A percentile compares a stretch with the other conserved stretches of the same genome.
Conservation (phyloP, 1,140 invertebrate species). For the Anthonomus grandis region DNA sequence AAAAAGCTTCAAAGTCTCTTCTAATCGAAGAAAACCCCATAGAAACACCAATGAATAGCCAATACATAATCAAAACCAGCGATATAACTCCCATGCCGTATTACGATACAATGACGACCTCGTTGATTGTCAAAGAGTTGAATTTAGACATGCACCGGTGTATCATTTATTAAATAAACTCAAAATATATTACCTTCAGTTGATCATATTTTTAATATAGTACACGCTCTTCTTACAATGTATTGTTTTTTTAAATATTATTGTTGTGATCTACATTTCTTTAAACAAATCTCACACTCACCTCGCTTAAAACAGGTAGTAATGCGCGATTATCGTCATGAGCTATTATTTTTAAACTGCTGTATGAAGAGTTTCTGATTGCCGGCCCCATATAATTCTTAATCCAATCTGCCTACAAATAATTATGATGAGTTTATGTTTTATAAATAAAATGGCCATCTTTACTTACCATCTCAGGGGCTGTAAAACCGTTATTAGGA, state of each 20-base stretch:
- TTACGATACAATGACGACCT: conserved; percentile 53
- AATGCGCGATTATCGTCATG: conserved; percentile 69
- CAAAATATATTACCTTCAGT: too few relatives aligned
- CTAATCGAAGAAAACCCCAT: neutral
- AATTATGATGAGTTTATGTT: neutral
- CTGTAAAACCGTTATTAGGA: conserved; percentile 7
- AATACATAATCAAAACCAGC: conserved; percentile 51
- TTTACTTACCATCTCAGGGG: conserved; percentile 41
- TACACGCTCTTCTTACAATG: too few relatives aligned
- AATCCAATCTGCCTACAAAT: conserved; percentile 60
- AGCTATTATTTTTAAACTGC: conserved; percentile 60
- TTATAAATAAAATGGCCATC: conserved; percentile 3
- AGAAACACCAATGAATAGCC: conserved; percentile 14
- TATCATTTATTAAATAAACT: too few relatives aligned
- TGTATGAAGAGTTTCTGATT: conserved; percentile 56
- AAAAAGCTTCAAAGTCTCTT: neutral
- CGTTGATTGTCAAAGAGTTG: conserved; percentile 52
- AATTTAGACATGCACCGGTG: too few relatives aligned
- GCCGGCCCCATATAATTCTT: conserved; percentile 65
- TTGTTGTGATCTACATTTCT: neutral
- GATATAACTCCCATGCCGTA: conserved; percentile 55
- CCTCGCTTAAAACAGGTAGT: conserved; percentile 51
- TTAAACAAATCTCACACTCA: conserved; percentile 2
- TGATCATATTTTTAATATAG: too few relatives aligned
- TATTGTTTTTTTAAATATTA: conserved; percentile 7